Evolutionary conservation across 2,888 invertebrate species (phyloP).

Genomic region (Cephus runcator): DNA sequence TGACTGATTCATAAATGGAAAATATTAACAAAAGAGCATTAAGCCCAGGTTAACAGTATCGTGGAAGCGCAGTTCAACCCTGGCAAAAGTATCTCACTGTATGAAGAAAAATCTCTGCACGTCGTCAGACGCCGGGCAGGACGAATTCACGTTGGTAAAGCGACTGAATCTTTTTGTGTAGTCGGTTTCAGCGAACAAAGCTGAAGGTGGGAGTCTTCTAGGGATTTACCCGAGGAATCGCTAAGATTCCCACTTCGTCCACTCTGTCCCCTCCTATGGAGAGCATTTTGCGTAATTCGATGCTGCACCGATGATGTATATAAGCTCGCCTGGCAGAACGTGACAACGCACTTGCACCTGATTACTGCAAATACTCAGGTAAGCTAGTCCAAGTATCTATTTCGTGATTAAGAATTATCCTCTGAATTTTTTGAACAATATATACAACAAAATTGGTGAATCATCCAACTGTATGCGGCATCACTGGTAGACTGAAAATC

Average conservation of each 20-base stretch:
- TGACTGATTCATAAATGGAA: not conserved
- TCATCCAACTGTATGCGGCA: not conserved
- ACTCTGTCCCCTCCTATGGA: slow-evolving; percentile 25
- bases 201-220: slow-evolving; percentile 33
- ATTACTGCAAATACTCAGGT: slow-evolving; percentile 49
- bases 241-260: slow-evolving; percentile 39
- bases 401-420: not conserved
- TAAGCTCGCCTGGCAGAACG: slow-evolving; percentile 41
- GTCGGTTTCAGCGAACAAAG: slow-evolving; percentile 31
- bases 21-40: not conserved
- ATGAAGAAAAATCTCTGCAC: not conserved
- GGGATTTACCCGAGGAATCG: slow-evolving; percentile 24
- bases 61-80: not conserved
- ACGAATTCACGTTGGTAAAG: not conserved
- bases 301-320: slow-evolving; percentile 44
- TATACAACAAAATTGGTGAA: not conserved
- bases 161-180: not conserved
- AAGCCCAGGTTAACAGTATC: not conserved
- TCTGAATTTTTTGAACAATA: not conserved
- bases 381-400: slow-evolving; percentile 22
- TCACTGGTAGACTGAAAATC: not conserved
- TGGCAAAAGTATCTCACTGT: not conserved
- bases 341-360: slow-evolving; percentile 44
- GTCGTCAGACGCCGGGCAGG: not conserved
- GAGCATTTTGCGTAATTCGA: slow-evolving; percentile 43